phyloP scores from a whole-genome alignment of 2,888 invertebrate species.

The Monoplex corrugatus region DNA sequence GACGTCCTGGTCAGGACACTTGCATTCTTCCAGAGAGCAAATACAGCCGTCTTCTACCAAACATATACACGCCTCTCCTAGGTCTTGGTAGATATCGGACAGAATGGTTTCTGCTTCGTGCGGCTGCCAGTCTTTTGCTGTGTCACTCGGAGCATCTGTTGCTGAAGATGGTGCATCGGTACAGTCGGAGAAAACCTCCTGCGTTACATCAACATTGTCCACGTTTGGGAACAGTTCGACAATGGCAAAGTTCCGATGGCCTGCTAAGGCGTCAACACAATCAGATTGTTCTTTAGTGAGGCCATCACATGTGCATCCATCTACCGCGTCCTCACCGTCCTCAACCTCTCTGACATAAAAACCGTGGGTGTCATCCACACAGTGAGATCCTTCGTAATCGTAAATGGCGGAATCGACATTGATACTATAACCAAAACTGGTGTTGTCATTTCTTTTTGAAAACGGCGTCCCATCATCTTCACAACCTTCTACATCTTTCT shows the following conservation, averaged over 20 bases:
- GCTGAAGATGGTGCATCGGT: conserved; percentile 2
- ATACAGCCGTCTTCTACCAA: conserved; percentile 35
- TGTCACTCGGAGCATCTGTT: neutral
- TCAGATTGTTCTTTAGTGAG: neutral
- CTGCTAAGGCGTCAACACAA: neutral
- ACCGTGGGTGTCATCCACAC: neutral
- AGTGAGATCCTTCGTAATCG: conserved; percentile 32
- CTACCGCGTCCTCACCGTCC: neutral
- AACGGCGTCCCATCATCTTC: conserved; percentile 22
- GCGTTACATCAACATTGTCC: neutral
- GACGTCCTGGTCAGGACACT: neutral
- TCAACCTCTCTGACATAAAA: neutral
- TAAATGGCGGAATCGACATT: conserved; percentile 17
- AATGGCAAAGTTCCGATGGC: neutral
- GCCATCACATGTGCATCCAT: neutral
- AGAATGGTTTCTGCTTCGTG: conserved; percentile 25
- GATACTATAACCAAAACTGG: neutral
- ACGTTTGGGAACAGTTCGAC: neutral
- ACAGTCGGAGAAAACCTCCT: neutral
- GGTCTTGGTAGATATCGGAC: conserved; percentile 22
- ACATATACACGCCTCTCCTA: conserved; percentile 27
- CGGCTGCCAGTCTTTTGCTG: conserved; percentile 16
- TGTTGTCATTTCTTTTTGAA: neutral
- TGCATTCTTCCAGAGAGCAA: conserved; percentile 21
- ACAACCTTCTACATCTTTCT: neutral